Base-by-base conservation (phyloP, 2,797 vertebrate species). In the Tamandua tetradactyla region DNA sequence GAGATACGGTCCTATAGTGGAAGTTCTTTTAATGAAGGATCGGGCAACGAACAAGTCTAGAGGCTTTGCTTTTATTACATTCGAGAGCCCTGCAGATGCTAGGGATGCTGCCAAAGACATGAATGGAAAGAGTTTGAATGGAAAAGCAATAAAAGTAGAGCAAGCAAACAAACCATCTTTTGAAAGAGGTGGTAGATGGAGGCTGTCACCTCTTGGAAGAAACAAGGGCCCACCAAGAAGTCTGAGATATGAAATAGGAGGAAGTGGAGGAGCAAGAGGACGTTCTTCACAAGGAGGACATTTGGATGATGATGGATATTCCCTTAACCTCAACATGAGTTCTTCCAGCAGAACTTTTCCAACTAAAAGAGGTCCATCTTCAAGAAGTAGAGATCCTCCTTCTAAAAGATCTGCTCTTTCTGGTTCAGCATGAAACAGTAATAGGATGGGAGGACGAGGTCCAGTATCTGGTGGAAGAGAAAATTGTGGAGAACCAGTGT, bases 81-180 rank as follows among this genome's bases (percentile, higher is more conserved):
- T 96, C 81, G 27, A 76, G 40, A 61, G 1, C 3, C 37, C 85
- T 57, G 59, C 10, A 69, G 79, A 89, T 94, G 74, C 74, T 40
- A 80, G 95, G 42, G 32, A 37, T 23, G 80, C 93, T 62, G 37
- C n/a, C 52, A 89, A 35, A 69, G 52, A 81, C 7, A 92, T 92
- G 84, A 88, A 94, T 44, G 84, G 92, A 52, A 91, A 83, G 76
- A 99, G 99, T 91, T 98, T 99, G 96, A 99, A 99, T 98, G 99
- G 99, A 71, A 99, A 99, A 94, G 98, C 98, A 94, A 99, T 99
- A 96, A 99, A 99, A 98, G 99, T 99, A 94, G 99, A 99, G 96
- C 99, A 99, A 98, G 99, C 99, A 81, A 99, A 99, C 95, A 99
- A 99, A 97, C 99, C 99, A 95, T 98, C 99, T 96, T 99, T 99